Conservation (phyloP, 2,888 invertebrate genomes). For the Glaucopsyche alexis region DNA sequence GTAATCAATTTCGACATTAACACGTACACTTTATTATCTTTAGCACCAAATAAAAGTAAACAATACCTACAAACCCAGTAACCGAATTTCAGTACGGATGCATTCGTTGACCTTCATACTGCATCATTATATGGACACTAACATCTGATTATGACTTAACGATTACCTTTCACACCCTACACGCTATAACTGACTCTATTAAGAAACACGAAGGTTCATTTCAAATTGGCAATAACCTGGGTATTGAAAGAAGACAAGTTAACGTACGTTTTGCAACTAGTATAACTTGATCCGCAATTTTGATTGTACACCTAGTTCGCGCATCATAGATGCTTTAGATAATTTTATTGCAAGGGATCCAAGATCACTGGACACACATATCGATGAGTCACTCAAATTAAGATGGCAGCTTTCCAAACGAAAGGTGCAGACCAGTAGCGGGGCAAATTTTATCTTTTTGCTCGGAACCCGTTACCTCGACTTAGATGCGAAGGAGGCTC, state of each 20-base stretch:
- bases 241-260: background rate
- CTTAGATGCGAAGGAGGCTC: slow-evolving; percentile 70
- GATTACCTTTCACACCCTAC: slow-evolving; percentile 43
- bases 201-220: background rate
- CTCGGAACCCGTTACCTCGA: slow-evolving; percentile 71
- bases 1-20: background rate
- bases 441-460: slow-evolving; percentile 77
- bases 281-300: background rate
- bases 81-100: slow-evolving; percentile 53
- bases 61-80: slow-evolving; percentile 42
- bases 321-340: background rate
- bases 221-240: slow-evolving; percentile 29
- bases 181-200: background rate
- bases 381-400: slow-evolving; percentile 67
- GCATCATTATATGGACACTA: slow-evolving; percentile 65
- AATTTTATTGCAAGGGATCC: slow-evolving; percentile 34
- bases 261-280: background rate
- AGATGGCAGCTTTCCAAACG: slow-evolving; percentile 74
- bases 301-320: background rate
- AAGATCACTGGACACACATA: slow-evolving; percentile 46
- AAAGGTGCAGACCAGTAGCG: slow-evolving; percentile 71
- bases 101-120: slow-evolving; percentile 62
- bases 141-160: slow-evolving; percentile 53
- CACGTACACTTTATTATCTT: slow-evolving; percentile 13
- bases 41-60: slow-evolving; percentile 33